Evolutionary conservation across 2,797 vertebrate genomes (phyloP).

Genomic region (Gymnoscopelus braueri): DNA sequence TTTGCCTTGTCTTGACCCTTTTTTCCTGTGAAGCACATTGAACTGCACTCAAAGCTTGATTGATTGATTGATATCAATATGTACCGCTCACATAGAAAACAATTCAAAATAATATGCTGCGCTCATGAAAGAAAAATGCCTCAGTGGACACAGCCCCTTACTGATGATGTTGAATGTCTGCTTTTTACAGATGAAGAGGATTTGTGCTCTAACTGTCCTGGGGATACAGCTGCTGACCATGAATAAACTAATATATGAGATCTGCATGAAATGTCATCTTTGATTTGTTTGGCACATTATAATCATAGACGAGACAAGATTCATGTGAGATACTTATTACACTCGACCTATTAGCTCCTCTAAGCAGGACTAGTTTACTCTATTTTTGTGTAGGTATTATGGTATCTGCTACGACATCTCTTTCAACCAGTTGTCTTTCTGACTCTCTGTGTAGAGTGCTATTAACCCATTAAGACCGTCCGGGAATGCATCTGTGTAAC

Average conservation of each 20-base stretch:
- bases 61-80: too few species aligned
- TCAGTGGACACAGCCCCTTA: neutral
- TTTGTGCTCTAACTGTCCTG: constrained; percentile 89
- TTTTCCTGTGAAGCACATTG: too few species aligned
- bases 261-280: neutral
- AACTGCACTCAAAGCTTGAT: too few species aligned
- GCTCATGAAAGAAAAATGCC: too few species aligned
- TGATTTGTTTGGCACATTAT: neutral
- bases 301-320: neutral
- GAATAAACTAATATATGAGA: constrained; percentile 73
- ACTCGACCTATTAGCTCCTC: neutral
- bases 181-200: constrained; percentile 87
- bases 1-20: too few species aligned
- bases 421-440: neutral
- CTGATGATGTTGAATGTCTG: neutral
- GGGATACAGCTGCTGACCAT: constrained; percentile 90
- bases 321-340: neutral
- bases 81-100: too few species aligned
- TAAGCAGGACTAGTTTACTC: neutral
- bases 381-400: neutral
- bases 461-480: neutral
- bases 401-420: neutral
- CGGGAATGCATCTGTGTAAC: too few species aligned
- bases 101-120: too few species aligned
- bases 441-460: neutral